Evolutionary conservation across 2,888 invertebrate genomes (phyloP).

Genomic region (Pristionchus fissidentatus): DNA sequence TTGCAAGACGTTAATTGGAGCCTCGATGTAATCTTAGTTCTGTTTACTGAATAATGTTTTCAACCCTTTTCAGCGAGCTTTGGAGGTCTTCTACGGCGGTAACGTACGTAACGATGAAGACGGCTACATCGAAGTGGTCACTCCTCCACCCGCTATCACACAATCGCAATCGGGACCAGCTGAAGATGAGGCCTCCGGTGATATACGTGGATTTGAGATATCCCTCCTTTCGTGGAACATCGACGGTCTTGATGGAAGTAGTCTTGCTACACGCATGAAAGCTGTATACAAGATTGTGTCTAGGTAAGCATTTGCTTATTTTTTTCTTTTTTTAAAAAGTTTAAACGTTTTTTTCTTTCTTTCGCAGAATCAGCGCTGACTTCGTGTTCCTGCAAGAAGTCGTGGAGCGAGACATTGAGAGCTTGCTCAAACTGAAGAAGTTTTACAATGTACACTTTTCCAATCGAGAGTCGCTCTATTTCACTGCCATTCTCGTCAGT

Average conservation of each 20-base stretch:
- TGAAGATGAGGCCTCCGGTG: neutral
- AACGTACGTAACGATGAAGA: slow-evolving; percentile 49
- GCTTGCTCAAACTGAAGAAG: slow-evolving; percentile 76
- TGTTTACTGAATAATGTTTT: neutral
- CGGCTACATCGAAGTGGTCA: slow-evolving; percentile 49
- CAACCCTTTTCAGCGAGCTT: slow-evolving; percentile 45
- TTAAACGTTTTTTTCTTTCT: too few relatives aligned
- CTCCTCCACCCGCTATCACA: neutral
- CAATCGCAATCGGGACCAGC: neutral
- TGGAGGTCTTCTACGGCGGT: slow-evolving; percentile 56
- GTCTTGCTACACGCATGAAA: slow-evolving; percentile 78
- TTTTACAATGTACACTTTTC: slow-evolving; percentile 77
- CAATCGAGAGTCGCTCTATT: slow-evolving; percentile 74
- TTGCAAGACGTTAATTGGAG: slow-evolving; percentile 80
- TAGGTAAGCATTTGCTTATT: neutral
- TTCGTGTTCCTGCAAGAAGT: slow-evolving; percentile 81
- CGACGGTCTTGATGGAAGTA: slow-evolving; percentile 80
- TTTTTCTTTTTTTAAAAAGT: neutral
- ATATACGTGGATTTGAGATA: slow-evolving; percentile 75
- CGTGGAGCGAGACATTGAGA: slow-evolving; percentile 77
- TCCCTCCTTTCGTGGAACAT: slow-evolving; percentile 81
- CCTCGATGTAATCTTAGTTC: slow-evolving; percentile 76
- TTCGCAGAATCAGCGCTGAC: slow-evolving; percentile 80
- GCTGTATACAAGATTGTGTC: slow-evolving; percentile 78
- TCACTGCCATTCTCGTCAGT: slow-evolving; percentile 70